Percentiles rank a stretch among this genome's conserved stretches.
These are phyloP conservation scores for Campylomormyrus tamandua DNA, from an alignment of 2,113 vertebrate genomes.

Conservation along the genomic window DNA sequence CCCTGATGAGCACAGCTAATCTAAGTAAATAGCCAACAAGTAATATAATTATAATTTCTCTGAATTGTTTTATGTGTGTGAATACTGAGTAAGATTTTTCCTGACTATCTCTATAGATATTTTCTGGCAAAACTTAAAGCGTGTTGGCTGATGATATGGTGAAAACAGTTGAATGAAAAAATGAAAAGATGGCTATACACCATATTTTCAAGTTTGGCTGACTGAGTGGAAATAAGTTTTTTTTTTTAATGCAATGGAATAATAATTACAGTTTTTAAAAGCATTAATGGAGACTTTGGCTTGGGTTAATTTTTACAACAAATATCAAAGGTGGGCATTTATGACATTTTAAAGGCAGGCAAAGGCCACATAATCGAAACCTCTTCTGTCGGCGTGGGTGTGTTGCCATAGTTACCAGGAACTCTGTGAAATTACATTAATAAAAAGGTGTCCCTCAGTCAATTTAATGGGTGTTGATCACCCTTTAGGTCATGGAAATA, in stretches of 20 bases:
- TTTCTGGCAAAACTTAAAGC: not conserved
- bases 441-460: slow-evolving; percentile 25
- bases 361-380: slow-evolving; percentile 45
- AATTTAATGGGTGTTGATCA: slow-evolving; percentile 24
- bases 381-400: slow-evolving; percentile 41
- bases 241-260: slow-evolving; percentile 12
- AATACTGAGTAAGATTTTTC: not conserved
- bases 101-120: not conserved
- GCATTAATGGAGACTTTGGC: not conserved
- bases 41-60: not conserved
- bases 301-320: not conserved
- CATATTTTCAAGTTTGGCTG: slow-evolving; percentile 1
- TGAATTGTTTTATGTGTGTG: not conserved
- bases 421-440: slow-evolving; percentile 22
- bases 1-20: not conserved
- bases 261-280: slow-evolving; percentile 2
- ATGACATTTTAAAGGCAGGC: slow-evolving; percentile 37
- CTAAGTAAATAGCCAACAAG: not conserved
- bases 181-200: not conserved
- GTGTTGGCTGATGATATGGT: not conserved
- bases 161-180: not conserved
- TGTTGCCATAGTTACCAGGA: slow-evolving; percentile 49
- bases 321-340: slow-evolving; percentile 21
- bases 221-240: not conserved
- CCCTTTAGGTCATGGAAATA: slow-evolving; percentile 12